Conservation (phyloP, 2,797 vertebrate genomes). For the Myioborus melanocephalus region DNA sequence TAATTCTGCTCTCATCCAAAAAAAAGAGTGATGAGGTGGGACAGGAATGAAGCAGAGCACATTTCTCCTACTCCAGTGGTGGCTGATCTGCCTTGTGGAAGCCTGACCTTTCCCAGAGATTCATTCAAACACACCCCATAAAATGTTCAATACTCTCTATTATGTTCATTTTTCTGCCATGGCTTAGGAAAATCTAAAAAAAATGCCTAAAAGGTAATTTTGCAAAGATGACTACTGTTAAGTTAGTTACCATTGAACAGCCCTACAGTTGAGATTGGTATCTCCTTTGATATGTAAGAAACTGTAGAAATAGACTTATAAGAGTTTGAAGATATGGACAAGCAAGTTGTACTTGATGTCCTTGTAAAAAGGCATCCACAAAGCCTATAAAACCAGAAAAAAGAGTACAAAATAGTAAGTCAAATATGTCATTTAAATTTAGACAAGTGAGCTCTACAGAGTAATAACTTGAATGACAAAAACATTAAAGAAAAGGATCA, state of each 20-base stretch:
- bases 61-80: neutral
- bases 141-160: neutral
- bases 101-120: neutral
- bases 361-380: neutral
- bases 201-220: neutral
- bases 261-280: neutral
- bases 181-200: neutral
- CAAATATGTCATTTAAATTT: neutral
- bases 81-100: neutral
- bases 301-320: neutral
- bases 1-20: neutral
- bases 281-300: neutral
- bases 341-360: neutral
- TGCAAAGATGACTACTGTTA: neutral
- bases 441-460: neutral
- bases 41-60: neutral
- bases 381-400: neutral
- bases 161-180: neutral
- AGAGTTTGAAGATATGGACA: neutral
- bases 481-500: neutral
- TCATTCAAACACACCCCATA: neutral
- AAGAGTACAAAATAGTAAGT: neutral
- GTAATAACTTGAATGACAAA: neutral
- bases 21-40: neutral
- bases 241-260: neutral